Evolutionary conservation across 2,888 invertebrate species (phyloP), one percentile per base, ranked within the genome.

Genomic region (Dione vanillae): DNA sequence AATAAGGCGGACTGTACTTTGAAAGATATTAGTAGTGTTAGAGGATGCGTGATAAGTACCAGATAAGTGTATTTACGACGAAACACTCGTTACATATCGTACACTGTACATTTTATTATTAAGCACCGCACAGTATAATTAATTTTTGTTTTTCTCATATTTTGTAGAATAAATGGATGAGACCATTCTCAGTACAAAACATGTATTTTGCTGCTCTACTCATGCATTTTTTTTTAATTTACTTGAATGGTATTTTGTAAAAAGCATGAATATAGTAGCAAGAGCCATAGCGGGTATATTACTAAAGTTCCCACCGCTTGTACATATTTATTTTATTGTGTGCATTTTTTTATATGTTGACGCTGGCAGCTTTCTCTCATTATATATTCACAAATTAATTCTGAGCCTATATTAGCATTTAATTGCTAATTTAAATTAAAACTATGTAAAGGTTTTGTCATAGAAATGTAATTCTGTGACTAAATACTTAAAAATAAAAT

Each of bases 41-140:
- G 54, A 61, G 65, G 41, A 58, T 49, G 52, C 54, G 84, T 84
- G 82, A 82, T 81, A 79, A 78, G 87, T 88, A 88, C 86, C 85
- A 85, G 87, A 88, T 85, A 84, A 81, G 83, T 88, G 88, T 88
- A 88, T 89, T 89, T 89, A 88, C 85, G 73, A 76, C 80, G 78
- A 78, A 79, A 88, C 92, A 90, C 91, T 91, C 84, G 91, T 92
- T 92, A 91, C 90, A 90, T 91, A 90, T 91, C 90, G 85, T 87
- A 87, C 91, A 91, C 91, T 87, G 83, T 88, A 86, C 56, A 67
- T 71, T 45, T 51, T 49, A 64, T n/a, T 49, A 19, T 47, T 37
- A 64, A 64, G 64, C 49, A 64, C 47, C 64, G 47, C 49, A 51
- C 64, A 64, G 64, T 64, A 64, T 49, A 64, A 49, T 51, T 64